Base-by-base conservation (phyloP, 1,140 invertebrate genomes). In the Penaeus japonicus region DNA sequence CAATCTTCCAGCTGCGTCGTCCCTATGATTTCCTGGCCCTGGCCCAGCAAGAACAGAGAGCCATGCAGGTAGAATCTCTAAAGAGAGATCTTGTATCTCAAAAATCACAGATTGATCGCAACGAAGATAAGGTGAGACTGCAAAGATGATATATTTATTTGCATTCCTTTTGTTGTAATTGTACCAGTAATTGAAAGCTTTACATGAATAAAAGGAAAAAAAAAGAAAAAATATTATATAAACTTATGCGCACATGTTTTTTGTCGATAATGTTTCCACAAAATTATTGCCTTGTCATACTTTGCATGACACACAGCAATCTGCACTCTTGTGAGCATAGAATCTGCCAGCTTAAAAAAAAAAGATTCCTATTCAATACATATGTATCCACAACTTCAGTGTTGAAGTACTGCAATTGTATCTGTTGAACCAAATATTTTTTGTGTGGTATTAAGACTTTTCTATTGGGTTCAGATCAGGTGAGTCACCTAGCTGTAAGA, bases 11-110 rank as follows among this genome's bases (percentile, higher is more conserved):
- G 92, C 93, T 97, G 92, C 94, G 95, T 57, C 93, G 95, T 82
- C 96, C 96, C 0, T 95, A 97, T 92, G 96, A 98, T 92, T 93
- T 98, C 35, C 92, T 97, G 73, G 95, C 95, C 0, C 95, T 98
- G 92, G 92, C 97, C 91, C 95, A 97, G 53, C 97, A 98, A 93
- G 96, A 97, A 91, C 94, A 95, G 80, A 92, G 95, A 35, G 94
- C 94, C 91, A 93, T 94, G 73, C 94, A 94, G 89, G 94, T 96
- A 35, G 94, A 95, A 89, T 93, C 93, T 55, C 92, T 96, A 30
- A 95, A 95, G 91, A 92, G 95, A 90, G 95, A 96, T 90, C 93
- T 97, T 54, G 92, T 94, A 12, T 92, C 92, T 7, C 94, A 94
- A 70, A 96, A 96, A 92, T 93, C 90, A 27, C 90, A 90, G 54